Evolutionary conservation across 2,797 vertebrate species (phyloP).

Genomic region (Fundulus diaphanus): DNA sequence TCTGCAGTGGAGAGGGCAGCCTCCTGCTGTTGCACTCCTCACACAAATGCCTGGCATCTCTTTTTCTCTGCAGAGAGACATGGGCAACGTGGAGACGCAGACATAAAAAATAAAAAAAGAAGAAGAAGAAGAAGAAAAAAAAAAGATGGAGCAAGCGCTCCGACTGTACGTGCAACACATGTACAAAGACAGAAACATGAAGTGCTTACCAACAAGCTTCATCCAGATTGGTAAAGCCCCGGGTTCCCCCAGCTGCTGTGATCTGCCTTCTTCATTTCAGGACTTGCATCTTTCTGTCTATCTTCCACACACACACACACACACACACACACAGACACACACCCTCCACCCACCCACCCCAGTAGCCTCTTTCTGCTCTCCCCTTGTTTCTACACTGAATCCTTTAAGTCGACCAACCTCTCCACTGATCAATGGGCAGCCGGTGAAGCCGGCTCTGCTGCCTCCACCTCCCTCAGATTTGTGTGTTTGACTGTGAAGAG

Average conservation of each 20-base stretch:
- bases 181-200: conserved; percentile 47
- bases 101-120: conserved; percentile 48
- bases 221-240: conserved; percentile 58
- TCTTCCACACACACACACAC: too few species aligned
- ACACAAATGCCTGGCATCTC: conserved; percentile 22
- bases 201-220: conserved; percentile 66
- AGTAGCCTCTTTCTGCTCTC: conserved; percentile 56
- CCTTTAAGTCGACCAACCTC: conserved; percentile 75
- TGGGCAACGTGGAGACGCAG: conserved; percentile 45
- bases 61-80: conserved; percentile 41
- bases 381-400: conserved; percentile 61
- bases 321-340: too few species aligned
- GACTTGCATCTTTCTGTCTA: conserved; percentile 31
- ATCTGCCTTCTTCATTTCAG: conserved; percentile 50
- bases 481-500: conserved; percentile 56
- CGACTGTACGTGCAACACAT: conserved; percentile 26
- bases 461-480: conserved; percentile 72
- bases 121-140: too few species aligned
- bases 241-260: conserved; percentile 43
- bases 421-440: conserved; percentile 75
- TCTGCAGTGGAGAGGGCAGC: conserved; percentile 67
- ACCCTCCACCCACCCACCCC: conserved; percentile 6
- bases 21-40: conserved; percentile 42
- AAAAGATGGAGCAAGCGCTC: conserved; percentile 15
- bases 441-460: conserved; percentile 65